Evolutionary conservation across 2,888 invertebrate genomes (phyloP).

Genomic region (Andrena hattorfiana): DNA sequence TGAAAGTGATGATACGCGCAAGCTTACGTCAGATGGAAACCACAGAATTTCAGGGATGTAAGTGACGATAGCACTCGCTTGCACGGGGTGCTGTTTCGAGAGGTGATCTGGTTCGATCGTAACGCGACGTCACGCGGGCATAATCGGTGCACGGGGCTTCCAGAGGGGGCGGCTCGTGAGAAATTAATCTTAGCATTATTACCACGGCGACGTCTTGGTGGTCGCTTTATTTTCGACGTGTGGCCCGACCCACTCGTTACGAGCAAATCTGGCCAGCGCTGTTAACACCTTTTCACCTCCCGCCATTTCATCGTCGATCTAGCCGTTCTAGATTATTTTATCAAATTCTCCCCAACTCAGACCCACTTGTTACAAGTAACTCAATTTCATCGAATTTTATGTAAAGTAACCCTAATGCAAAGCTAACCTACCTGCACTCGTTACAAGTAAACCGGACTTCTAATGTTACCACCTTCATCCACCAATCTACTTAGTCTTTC

Average conservation of each 20-base stretch:
- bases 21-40: too few relatives aligned
- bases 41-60: too few relatives aligned
- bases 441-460: too few relatives aligned
- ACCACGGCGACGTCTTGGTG: constrained; percentile 60
- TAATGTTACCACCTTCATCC: too few relatives aligned
- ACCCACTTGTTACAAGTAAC: too few relatives aligned
- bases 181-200: constrained; percentile 79
- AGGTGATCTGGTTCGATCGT: constrained; percentile 31
- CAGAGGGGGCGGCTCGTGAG: constrained; percentile 65
- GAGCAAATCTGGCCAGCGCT: constrained; percentile 55
- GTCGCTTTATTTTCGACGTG: constrained; percentile 66
- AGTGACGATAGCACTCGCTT: background rate
- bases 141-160: constrained; percentile 51
- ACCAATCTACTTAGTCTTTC: constrained; percentile 8
- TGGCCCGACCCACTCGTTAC: constrained; percentile 59
- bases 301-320: constrained; percentile 33
- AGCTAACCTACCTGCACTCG: too few relatives aligned
- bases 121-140: constrained; percentile 61
- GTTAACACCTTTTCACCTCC: constrained; percentile 57
- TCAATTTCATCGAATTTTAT: too few relatives aligned
- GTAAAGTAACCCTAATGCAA: too few relatives aligned
- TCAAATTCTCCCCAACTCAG: too few relatives aligned
- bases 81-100: background rate
- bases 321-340: background rate
- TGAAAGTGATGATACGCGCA: too few relatives aligned